Evolutionary conservation across 2,113 vertebrate genomes (phyloP).

Genomic region (Numenius arquata): DNA sequence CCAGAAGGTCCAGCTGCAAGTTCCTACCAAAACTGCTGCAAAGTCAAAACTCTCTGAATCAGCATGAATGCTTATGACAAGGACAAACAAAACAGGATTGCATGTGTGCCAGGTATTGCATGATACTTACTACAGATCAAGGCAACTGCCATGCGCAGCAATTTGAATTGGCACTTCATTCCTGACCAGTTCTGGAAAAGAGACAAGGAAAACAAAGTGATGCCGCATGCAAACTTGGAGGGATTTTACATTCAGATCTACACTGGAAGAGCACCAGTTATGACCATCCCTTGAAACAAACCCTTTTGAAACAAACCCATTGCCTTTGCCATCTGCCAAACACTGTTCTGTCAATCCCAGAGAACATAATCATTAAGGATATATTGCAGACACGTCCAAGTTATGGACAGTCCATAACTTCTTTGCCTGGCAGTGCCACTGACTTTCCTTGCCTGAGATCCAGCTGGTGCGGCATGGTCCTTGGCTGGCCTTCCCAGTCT

Average conservation of each 20-base stretch:
- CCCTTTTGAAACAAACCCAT: not conserved
- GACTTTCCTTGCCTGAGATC: not conserved
- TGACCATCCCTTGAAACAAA: not conserved
- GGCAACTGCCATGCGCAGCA: constrained; percentile 95
- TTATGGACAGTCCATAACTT: not conserved
- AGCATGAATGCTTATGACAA: not conserved
- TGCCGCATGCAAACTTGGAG: not conserved
- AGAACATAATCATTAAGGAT: not conserved
- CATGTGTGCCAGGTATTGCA: not conserved
- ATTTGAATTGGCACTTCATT: constrained; percentile 98
- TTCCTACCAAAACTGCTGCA: constrained; percentile 10
- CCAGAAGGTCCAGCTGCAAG: not conserved
- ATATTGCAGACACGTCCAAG: not conserved
- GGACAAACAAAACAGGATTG: not conserved
- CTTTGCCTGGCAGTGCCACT: not conserved
- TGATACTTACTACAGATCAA: constrained; percentile 95
- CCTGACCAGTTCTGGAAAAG: constrained; percentile 93
- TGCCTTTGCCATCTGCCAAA: not conserved
- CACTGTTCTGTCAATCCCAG: not conserved
- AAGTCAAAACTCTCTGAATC: not conserved
- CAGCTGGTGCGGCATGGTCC: not conserved
- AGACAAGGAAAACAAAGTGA: constrained; percentile 31
- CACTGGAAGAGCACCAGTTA: not conserved
- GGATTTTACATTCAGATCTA: not conserved
- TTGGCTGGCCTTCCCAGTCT: not conserved